Base-by-base conservation (phyloP, 2,113 vertebrate genomes). In the Bos javanicus region DNA sequence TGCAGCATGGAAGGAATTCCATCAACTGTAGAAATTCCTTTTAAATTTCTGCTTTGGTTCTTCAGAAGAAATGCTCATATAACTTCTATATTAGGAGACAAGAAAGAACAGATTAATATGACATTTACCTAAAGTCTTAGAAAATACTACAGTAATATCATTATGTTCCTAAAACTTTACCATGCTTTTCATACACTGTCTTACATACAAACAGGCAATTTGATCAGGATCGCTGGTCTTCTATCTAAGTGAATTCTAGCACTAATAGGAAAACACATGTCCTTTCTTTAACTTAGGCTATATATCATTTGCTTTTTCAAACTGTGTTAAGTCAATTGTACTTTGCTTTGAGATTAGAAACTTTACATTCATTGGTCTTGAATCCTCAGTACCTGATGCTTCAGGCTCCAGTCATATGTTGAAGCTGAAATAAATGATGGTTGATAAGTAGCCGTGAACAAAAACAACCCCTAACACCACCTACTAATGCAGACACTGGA, bases 71-170 rank as follows among this genome's bases (percentile, higher is more conserved):
- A 97, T 84, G 54, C 87, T 99, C 99, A 99, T 98, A 99, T 98
- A 98, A 99, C 99, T 99, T 99, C 99, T 99, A 92, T 56, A 98
- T 98, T 30, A 97, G 92, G 98, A 98, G 28, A 97, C 10, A 99
- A 50, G 90, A 98, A 90, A 11, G 10, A 94, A 96, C 36, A 98
- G 76, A 87, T 99, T 97, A 99, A 64, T 71, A 84, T 25, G 60
- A 89, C 3, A 33, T 90, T 88, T 80, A 93, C 12, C 57, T 96
- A 86, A 95, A 93, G 80, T 28, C 43, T 82, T 90, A 33, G 19
- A 95, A 88, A 92, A 74, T 43, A 74, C n/a, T 46, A 76, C 7
- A 28, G 60, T 50, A 84, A 33, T 71, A 94, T 74, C 67, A 43
- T 14, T 76, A 54, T 5, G 57, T 67, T 91, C 90, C 39, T 76